These are phyloP conservation scores for Odontomyia ornata DNA, from an alignment of 2,888 invertebrate species.

Conservation along the genomic window DNA sequence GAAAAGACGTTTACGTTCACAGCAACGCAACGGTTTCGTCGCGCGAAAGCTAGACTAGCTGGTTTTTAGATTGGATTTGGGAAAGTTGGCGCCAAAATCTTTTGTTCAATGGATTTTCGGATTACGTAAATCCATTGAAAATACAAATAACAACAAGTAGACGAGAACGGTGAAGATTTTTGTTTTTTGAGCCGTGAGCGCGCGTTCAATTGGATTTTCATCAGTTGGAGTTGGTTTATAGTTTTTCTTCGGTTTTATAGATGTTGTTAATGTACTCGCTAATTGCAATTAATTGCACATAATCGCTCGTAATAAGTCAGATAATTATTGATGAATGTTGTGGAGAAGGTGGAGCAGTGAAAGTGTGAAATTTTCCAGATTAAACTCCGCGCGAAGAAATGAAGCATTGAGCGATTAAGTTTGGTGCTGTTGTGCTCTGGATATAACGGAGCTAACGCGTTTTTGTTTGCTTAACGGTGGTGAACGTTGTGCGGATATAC, in stretches of 20 bases:
- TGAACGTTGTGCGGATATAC: slow-evolving; percentile 24
- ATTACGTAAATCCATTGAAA: not conserved
- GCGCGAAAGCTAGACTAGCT: not conserved
- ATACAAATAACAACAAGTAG: not conserved
- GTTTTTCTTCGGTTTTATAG: not conserved
- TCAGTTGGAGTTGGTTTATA: not conserved
- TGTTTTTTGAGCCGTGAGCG: no score
- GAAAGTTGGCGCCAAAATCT: slow-evolving; percentile 27
- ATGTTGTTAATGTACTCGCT: not conserved
- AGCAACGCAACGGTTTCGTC: not conserved
- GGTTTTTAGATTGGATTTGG: not conserved
- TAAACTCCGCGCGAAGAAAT: slow-evolving; percentile 6
- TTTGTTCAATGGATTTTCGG: not conserved
- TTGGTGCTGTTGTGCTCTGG: not conserved
- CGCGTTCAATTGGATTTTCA: no score
- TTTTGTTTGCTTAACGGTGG: not conserved
- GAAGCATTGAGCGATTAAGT: slow-evolving; percentile 5
- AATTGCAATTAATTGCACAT: slow-evolving; percentile 20
- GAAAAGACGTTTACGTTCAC: not conserved
- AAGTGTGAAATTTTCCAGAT: slow-evolving; percentile 37
- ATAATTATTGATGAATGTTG: slow-evolving; percentile 2
- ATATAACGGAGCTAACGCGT: not conserved
- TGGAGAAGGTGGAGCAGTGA: slow-evolving; percentile 15
- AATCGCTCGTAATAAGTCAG: slow-evolving; percentile 15
- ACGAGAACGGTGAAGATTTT: no score